Evolutionary conservation across 2,888 invertebrate genomes (phyloP).

Genomic region (Lasioglossum vierecki): DNA sequence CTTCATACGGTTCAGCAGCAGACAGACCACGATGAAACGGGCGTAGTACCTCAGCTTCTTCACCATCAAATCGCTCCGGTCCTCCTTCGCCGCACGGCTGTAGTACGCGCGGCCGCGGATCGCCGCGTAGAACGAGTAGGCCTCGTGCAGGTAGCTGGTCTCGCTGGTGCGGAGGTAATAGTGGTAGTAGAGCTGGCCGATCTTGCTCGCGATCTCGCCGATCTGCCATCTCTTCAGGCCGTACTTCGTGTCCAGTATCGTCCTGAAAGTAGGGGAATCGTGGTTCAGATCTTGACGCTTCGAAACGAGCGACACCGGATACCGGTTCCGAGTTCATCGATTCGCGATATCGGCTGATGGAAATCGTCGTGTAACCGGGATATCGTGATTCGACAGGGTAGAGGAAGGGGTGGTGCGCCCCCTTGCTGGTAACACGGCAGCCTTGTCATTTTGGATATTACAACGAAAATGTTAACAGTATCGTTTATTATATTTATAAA

Average conservation of each 20-base stretch:
- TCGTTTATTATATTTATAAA: not conserved
- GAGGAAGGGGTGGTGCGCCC: not conserved
- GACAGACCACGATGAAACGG: conserved; percentile 97
- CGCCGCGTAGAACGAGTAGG: conserved; percentile 98
- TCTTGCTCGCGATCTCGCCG: conserved; percentile 99
- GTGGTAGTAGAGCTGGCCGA: conserved; percentile 99
- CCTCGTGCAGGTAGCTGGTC: conserved; percentile 97
- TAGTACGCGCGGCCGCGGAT: conserved; percentile 97
- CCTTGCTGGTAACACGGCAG: not conserved
- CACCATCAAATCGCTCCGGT: conserved; percentile 97
- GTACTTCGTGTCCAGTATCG: conserved; percentile 95
- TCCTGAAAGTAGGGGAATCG: conserved; percentile 82
- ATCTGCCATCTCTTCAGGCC: conserved; percentile 99
- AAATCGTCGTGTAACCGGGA: not conserved
- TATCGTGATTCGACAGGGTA: not conserved
- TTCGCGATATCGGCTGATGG: conserved; percentile 1
- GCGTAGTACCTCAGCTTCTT: conserved; percentile 97
- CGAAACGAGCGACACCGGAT: not conserved
- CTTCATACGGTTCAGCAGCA: conserved; percentile 96
- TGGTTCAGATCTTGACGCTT: conserved; percentile 2
- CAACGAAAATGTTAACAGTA: not conserved
- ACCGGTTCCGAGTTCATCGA: not conserved
- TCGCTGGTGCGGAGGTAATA: conserved; percentile 98
- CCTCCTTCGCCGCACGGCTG: conserved; percentile 96
- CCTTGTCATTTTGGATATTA: not conserved